These are phyloP conservation scores for Aleiodes alternator DNA, from an alignment of 2,888 invertebrate species.

Conservation along the genomic window DNA sequence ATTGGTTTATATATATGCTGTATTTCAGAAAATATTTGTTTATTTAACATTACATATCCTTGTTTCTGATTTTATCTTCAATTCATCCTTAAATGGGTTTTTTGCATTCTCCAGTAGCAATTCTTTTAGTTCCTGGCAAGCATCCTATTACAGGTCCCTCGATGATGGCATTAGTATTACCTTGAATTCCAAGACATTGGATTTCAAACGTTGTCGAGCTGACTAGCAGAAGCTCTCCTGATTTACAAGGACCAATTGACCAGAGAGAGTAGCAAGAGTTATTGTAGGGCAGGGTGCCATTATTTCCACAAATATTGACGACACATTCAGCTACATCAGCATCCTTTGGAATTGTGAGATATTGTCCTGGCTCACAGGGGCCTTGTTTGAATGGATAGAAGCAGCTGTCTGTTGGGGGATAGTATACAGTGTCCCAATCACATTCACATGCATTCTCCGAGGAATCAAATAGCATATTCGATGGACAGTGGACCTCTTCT, in stretches of 20 bases:
- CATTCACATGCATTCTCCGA: slow-evolving; percentile 52
- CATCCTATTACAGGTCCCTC: slow-evolving; percentile 48
- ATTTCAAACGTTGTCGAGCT: slow-evolving; percentile 78
- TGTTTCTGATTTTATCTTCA: too few relatives aligned
- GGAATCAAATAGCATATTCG: slow-evolving; percentile 47
- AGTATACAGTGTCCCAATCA: slow-evolving; percentile 74
- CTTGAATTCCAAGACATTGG: slow-evolving; percentile 72
- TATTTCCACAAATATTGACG: slow-evolving; percentile 78
- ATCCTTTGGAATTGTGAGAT: slow-evolving; percentile 77
- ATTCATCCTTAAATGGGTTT: slow-evolving; percentile 34
- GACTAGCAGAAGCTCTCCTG: slow-evolving; percentile 77
- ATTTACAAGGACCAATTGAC: slow-evolving; percentile 74
- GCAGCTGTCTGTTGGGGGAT: slow-evolving; percentile 79
- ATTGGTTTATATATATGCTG: too few relatives aligned
- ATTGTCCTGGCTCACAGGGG: slow-evolving; percentile 78
- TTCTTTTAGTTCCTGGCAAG: slow-evolving; percentile 48
- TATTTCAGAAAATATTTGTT: too few relatives aligned
- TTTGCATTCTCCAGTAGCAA: slow-evolving; percentile 50
- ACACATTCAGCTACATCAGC: slow-evolving; percentile 79
- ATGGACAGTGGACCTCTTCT: slow-evolving; percentile 37
- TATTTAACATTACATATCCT: too few relatives aligned
- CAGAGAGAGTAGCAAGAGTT: slow-evolving; percentile 74
- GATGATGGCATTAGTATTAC: slow-evolving; percentile 48
- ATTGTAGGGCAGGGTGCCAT: slow-evolving; percentile 76
- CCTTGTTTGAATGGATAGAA: slow-evolving; percentile 81